Percentiles rank a stretch among this genome's conserved stretches.
phyloP scores from a whole-genome alignment of 2,113 vertebrate genomes.

The Daboia siamensis region DNA sequence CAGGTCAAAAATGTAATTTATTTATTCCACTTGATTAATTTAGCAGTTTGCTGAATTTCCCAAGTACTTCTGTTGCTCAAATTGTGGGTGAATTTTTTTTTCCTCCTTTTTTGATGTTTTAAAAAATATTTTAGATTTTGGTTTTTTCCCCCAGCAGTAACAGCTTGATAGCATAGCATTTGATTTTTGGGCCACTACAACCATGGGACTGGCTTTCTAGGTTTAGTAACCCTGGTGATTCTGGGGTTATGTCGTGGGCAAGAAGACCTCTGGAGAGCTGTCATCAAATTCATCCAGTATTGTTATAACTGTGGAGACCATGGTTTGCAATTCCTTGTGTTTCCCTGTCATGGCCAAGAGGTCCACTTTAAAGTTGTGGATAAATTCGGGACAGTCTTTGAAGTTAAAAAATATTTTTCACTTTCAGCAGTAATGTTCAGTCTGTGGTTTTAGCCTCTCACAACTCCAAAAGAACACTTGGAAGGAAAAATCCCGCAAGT shows the following conservation, averaged over 20 bases:
- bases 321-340: conserved; percentile 57
- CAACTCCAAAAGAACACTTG: background rate
- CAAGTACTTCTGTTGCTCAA: background rate
- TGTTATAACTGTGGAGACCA: conserved; percentile 39
- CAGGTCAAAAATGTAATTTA: conserved; percentile 30
- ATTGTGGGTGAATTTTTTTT: background rate
- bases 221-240: background rate
- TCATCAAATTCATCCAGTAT: conserved; percentile 1
- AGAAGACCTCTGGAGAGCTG: background rate
- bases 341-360: background rate
- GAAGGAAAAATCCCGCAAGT: background rate
- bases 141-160: background rate
- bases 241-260: background rate
- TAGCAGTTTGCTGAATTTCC: conserved; percentile 10
- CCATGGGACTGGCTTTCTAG: background rate
- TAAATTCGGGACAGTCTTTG: conserved; percentile 35
- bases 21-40: conserved; percentile 13
- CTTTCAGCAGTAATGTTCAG: background rate
- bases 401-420: background rate
- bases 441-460: background rate
- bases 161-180: background rate
- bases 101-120: background rate
- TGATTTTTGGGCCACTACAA: background rate
- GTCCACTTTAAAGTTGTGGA: conserved; percentile 63
- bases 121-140: background rate